Conservation (phyloP, 2,113 vertebrate species). For the Zosterops lateralis region DNA sequence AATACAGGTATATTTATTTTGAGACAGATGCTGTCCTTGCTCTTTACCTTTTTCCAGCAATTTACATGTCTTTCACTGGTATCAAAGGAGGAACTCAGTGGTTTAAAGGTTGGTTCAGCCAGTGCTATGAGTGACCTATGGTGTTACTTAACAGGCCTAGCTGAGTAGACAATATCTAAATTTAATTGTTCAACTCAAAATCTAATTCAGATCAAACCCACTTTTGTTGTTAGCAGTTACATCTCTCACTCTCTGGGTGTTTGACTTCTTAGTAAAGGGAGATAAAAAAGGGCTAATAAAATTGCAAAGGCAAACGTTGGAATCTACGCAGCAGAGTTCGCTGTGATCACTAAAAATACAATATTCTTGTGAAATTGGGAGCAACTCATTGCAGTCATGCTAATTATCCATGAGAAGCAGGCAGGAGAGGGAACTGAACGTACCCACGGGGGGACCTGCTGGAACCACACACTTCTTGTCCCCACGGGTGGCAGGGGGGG, state of each 20-base stretch:
- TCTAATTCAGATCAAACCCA: background rate
- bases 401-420: background rate
- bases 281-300: background rate
- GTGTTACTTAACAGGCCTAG: background rate
- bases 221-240: background rate
- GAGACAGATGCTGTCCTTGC: background rate
- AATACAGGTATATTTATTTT: background rate
- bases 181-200: background rate
- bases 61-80: background rate
- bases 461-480: slow-evolving; percentile 97
- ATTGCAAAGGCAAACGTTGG: background rate
- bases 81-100: background rate
- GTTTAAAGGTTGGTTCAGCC: background rate
- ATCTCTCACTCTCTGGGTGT: background rate
- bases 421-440: background rate
- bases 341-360: accelerated
- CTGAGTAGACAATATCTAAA: background rate
- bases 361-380: background rate
- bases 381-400: background rate
- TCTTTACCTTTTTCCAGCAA: background rate
- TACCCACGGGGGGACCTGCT: slow-evolving; percentile 92
- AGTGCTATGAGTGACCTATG: background rate
- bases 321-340: background rate
- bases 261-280: background rate
- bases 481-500: slow-evolving; percentile 65